A percentile compares a stretch with the other conserved stretches of the same genome.
Conservation (phyloP, 2,888 invertebrate species). For the Aricia artaxerxes region DNA sequence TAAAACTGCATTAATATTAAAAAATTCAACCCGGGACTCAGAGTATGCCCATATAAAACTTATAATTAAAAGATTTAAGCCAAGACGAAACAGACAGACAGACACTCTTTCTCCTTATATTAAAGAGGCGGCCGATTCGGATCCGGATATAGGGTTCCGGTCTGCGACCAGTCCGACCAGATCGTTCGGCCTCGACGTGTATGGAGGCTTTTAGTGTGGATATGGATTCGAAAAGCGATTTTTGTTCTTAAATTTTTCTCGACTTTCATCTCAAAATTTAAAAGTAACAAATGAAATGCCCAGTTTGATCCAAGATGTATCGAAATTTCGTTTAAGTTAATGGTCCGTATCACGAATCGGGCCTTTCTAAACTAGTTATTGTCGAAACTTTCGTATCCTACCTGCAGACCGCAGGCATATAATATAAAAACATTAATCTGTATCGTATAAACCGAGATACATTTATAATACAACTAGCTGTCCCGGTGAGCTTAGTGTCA, state of each 20-base stretch:
- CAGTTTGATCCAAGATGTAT: background rate
- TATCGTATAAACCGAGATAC: background rate
- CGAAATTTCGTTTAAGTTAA: background rate
- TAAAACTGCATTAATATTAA: too few relatives aligned
- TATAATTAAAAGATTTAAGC: background rate
- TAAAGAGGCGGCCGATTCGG: background rate
- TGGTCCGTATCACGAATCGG: background rate
- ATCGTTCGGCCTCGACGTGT: background rate
- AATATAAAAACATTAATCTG: background rate
- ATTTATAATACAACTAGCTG: background rate
- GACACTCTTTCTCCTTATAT: background rate
- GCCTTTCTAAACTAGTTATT: constrained; percentile 3
- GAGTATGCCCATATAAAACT: too few relatives aligned
- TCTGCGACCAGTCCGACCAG: background rate
- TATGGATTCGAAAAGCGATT: too few relatives aligned
- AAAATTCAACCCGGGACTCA: too few relatives aligned
- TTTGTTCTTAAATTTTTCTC: too few relatives aligned
- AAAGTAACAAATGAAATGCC: background rate
- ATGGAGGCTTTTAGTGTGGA: too few relatives aligned
- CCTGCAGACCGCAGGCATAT: background rate
- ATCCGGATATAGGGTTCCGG: background rate
- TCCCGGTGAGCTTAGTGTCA: too few relatives aligned
- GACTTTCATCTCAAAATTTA: background rate
- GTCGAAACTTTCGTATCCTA: constrained; percentile 5
- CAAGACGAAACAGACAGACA: background rate